These are phyloP conservation scores for Triops longicaudatus DNA, from an alignment of 1,140 invertebrate species.

Conservation along the genomic window DNA sequence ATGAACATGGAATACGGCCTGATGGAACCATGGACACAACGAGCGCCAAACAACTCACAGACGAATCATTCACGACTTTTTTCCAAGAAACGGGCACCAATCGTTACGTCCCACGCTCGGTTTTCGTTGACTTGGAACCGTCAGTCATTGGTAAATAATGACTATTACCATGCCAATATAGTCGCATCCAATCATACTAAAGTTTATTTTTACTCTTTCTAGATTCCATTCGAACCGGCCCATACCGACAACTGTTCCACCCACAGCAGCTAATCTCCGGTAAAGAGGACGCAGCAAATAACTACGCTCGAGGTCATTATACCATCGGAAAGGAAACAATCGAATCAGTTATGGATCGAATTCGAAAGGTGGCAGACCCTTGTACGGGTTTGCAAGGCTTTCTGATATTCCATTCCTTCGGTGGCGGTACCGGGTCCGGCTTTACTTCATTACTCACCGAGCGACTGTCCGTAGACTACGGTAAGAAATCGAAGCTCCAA, in stretches of 20 bases:
- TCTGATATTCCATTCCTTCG: slow-evolving; percentile 76
- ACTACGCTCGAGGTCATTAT: slow-evolving; percentile 47
- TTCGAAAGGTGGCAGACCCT: slow-evolving; percentile 59
- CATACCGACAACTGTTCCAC: slow-evolving; percentile 46
- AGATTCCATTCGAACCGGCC: slow-evolving; percentile 42
- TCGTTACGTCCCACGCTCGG: slow-evolving; percentile 44
- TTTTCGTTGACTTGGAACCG: slow-evolving; percentile 40
- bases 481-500: slow-evolving; percentile 71
- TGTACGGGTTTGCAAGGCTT: slow-evolving; percentile 74
- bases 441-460: slow-evolving; percentile 76
- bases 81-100: slow-evolving; percentile 47
- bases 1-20: slow-evolving; percentile 36
- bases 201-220: too few relatives aligned
- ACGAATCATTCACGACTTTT: slow-evolving; percentile 47
- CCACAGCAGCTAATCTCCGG: slow-evolving; percentile 48
- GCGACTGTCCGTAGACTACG: slow-evolving; percentile 66
- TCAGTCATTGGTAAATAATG: slow-evolving; percentile 34
- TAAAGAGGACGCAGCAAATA: slow-evolving; percentile 51
- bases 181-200: too few relatives aligned
- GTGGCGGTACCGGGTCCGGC: slow-evolving; percentile 75
- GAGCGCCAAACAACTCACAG: slow-evolving; percentile 33
- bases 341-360: slow-evolving; percentile 38
- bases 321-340: slow-evolving; percentile 46
- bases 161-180: too few relatives aligned
- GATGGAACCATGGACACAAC: slow-evolving; percentile 39